These are phyloP conservation scores for Malurus splendens DNA, from an alignment of 2,797 vertebrate species.

Conservation along the genomic window DNA sequence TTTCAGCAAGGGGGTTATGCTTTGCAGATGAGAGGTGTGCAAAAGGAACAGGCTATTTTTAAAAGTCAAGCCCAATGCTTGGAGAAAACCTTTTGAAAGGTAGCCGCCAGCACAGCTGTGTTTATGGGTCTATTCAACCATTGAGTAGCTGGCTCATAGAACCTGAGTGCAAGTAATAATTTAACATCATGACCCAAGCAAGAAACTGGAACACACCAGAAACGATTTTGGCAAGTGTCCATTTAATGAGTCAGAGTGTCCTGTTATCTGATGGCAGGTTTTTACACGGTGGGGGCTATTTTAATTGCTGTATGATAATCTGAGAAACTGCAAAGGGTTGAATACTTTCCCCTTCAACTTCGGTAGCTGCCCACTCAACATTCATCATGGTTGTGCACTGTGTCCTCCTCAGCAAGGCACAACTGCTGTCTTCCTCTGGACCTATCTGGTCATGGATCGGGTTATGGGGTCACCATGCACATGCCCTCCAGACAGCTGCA, in stretches of 20 bases:
- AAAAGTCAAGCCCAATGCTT: background rate
- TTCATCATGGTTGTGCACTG: background rate
- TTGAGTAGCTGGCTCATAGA: background rate
- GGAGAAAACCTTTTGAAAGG: background rate
- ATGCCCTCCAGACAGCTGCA: accelerated
- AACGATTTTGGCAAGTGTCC: background rate
- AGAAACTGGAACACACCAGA: background rate
- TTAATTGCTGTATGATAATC: background rate
- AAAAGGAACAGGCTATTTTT: background rate
- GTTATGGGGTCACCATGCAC: background rate
- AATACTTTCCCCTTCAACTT: background rate
- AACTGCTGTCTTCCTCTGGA: background rate
- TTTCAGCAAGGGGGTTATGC: background rate
- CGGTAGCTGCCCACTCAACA: background rate
- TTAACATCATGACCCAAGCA: background rate
- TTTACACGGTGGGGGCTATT: background rate
- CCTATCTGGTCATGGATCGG: background rate
- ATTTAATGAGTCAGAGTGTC: background rate
- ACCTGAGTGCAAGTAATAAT: background rate
- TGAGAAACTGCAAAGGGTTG: background rate
- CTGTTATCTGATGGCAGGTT: background rate
- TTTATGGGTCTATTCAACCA: background rate
- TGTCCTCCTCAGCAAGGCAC: background rate
- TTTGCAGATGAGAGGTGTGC: background rate
- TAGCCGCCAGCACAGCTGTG: background rate